A percentile compares a stretch with the other conserved stretches of the same genome.
Evolutionary conservation across 2,797 vertebrate genomes (phyloP).

Genomic region (Melanotaenia parkinsoni): DNA sequence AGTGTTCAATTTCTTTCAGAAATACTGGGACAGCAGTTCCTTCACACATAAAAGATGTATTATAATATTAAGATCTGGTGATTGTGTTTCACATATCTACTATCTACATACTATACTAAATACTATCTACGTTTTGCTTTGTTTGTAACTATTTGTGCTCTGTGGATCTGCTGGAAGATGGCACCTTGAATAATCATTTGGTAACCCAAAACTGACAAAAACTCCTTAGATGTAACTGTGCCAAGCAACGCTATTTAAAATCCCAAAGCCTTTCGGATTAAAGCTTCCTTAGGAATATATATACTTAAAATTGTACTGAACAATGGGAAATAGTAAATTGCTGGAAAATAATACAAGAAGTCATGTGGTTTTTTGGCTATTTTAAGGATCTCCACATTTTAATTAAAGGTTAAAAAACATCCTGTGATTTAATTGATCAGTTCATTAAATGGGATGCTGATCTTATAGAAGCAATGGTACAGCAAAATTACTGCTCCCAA

Average conservation of each 20-base stretch:
- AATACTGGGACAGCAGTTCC: background rate
- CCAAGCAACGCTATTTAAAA: background rate
- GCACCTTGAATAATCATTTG: background rate
- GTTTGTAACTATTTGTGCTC: background rate
- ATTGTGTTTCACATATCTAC: background rate
- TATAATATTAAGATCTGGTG: background rate
- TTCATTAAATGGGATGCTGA: background rate
- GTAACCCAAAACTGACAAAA: background rate
- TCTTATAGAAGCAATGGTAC: background rate
- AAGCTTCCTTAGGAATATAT: background rate
- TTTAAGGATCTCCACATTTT: background rate
- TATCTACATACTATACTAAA: background rate
- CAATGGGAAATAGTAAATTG: background rate
- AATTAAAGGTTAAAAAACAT: background rate
- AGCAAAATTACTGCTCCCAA: background rate
- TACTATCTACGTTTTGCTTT: background rate
- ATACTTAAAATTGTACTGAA: background rate
- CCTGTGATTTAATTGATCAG: background rate
- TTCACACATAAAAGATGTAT: background rate
- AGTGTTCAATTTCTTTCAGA: background rate
- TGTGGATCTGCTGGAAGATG: background rate
- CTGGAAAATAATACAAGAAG: background rate
- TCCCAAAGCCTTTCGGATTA: background rate
- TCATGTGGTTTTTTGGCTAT: no score
- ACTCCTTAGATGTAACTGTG: background rate